Percentiles rank a stretch among this genome's conserved stretches.
phyloP scores from a whole-genome alignment of 2,888 invertebrate genomes.

The Andrena trimmerana region DNA sequence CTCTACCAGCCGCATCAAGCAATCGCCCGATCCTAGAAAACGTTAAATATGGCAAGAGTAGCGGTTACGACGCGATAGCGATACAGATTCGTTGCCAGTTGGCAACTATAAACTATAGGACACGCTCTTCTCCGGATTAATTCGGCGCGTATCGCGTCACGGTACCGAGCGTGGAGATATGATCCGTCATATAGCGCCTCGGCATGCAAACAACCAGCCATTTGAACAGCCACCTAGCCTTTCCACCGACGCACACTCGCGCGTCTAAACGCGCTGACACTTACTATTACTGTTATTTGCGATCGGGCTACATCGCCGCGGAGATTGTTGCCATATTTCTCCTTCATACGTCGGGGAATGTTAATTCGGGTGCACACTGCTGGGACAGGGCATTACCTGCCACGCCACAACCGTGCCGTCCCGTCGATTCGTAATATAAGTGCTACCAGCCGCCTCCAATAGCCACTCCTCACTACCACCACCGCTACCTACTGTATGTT shows the following conservation, averaged over 20 bases:
- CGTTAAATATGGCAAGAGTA: too few species aligned
- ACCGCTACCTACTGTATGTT: not conserved
- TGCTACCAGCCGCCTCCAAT: too few species aligned
- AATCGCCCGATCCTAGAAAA: too few species aligned
- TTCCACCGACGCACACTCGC: not conserved
- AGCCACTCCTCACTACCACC: not conserved
- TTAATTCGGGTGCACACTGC: constrained; percentile 11
- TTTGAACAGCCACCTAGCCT: constrained; percentile 8
- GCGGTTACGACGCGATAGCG: too few species aligned
- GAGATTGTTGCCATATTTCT: constrained; percentile 43
- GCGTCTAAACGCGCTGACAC: constrained; percentile 29
- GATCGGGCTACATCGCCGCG: not conserved
- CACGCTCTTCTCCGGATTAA: too few species aligned
- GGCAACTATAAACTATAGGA: too few species aligned
- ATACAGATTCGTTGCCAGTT: too few species aligned
- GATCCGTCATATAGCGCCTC: constrained; percentile 38
- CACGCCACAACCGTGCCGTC: too few species aligned
- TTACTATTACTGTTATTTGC: constrained; percentile 21
- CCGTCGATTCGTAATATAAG: too few species aligned
- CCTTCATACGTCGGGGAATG: constrained; percentile 11
- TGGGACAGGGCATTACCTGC: not conserved
- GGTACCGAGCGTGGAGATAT: not conserved
- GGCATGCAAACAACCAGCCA: constrained; percentile 30
- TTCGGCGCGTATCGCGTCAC: constrained; percentile 10
- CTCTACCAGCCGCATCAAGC: too few species aligned